Evolutionary conservation across 2,797 vertebrate genomes (phyloP).

Genomic region (Falco cherrug): DNA sequence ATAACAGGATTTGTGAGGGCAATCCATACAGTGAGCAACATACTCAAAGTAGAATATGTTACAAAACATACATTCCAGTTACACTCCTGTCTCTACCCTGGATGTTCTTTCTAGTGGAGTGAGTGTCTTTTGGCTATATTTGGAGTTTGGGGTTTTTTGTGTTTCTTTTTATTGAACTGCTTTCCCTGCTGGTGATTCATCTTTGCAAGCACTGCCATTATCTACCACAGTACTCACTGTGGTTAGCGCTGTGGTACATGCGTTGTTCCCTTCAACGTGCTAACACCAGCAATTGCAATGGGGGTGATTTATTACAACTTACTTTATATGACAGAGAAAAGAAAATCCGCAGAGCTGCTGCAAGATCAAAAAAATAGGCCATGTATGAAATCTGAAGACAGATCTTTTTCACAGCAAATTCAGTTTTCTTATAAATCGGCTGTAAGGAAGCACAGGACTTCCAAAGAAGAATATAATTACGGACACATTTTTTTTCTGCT

Average conservation of each 20-base stretch:
- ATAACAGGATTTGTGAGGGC: constrained; percentile 51
- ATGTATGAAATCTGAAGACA: background rate
- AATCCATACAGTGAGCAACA: background rate
- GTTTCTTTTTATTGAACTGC: background rate
- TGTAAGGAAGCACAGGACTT: background rate
- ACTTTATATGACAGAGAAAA: background rate
- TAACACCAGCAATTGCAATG: background rate
- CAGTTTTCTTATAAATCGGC: background rate
- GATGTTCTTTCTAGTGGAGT: background rate
- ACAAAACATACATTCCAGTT: background rate
- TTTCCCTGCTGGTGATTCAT: constrained; percentile 9
- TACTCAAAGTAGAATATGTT: constrained; percentile 8
- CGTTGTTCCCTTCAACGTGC: background rate
- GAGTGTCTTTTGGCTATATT: background rate
- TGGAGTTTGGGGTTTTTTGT: background rate
- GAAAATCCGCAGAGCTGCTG: background rate
- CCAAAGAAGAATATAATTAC: background rate
- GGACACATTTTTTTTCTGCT: background rate
- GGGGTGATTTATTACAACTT: background rate
- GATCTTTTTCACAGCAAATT: background rate
- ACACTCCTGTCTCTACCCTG: background rate
- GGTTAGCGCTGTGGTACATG: background rate
- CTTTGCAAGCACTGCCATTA: background rate
- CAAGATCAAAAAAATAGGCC: background rate
- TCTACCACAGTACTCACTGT: background rate